Evolutionary conservation across 2,888 invertebrate species (phyloP).

Genomic region (Hydrotaea diabolus): DNA sequence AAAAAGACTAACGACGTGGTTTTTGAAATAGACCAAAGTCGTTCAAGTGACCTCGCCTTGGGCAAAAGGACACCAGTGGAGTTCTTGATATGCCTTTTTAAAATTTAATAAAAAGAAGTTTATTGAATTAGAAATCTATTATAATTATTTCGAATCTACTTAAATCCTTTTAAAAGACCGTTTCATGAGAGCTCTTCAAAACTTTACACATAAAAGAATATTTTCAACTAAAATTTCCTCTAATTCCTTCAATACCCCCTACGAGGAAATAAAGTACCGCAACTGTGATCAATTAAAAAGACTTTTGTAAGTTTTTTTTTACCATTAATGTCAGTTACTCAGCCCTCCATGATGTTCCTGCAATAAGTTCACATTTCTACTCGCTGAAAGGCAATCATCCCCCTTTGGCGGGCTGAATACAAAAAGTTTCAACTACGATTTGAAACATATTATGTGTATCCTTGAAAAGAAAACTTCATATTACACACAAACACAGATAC

Average conservation of each 20-base stretch:
- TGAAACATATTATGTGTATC: constrained; percentile 52
- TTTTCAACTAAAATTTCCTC: not conserved
- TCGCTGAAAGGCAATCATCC: constrained; percentile 4
- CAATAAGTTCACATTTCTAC: not conserved
- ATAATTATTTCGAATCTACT: too few species aligned
- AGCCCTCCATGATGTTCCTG: not conserved
- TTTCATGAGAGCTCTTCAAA: not conserved
- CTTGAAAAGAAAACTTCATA: constrained; percentile 25
- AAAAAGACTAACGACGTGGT: too few species aligned
- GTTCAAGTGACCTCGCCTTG: constrained; percentile 49
- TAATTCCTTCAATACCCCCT: constrained; percentile 2
- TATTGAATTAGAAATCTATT: too few species aligned
- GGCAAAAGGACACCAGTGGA: not conserved
- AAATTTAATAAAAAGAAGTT: not conserved
- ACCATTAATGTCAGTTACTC: constrained; percentile 24
- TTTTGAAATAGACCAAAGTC: not conserved
- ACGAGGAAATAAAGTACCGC: constrained; percentile 6
- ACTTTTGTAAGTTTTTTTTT: constrained; percentile 1
- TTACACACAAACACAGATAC: too few species aligned
- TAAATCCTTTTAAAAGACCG: not conserved
- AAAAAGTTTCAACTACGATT: constrained; percentile 32
- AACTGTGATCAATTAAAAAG: constrained; percentile 29
- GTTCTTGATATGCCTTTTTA: not conserved
- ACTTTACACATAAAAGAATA: not conserved
- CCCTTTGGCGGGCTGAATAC: not conserved